Evolutionary conservation across 2,888 invertebrate genomes (phyloP).

Genomic region (Agrotis puta): DNA sequence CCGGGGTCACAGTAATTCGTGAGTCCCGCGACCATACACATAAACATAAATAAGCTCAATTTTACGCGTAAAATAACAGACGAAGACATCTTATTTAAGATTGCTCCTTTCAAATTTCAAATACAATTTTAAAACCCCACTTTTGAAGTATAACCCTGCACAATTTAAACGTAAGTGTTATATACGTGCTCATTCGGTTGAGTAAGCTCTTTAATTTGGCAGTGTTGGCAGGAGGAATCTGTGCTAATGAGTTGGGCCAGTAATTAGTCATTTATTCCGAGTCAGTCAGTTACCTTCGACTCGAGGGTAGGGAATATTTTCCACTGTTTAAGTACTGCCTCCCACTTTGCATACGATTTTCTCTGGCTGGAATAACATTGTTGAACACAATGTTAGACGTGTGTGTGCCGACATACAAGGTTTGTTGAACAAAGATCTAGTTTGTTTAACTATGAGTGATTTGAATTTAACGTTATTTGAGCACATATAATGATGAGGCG

Average conservation of each 20-base stretch:
- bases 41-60: constrained; percentile 1
- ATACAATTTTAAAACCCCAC: constrained; percentile 54
- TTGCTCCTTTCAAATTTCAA: constrained; percentile 46
- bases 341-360: constrained; percentile 59
- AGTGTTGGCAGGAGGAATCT: constrained; percentile 59
- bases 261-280: constrained; percentile 71
- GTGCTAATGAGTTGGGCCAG: constrained; percentile 68
- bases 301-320: constrained; percentile 58
- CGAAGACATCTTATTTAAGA: constrained; percentile 36
- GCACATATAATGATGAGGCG: constrained; percentile 2
- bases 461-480: constrained; percentile 47
- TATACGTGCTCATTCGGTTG: constrained; percentile 45
- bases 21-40: no score
- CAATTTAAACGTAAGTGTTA: constrained; percentile 48
- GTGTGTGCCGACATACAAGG: constrained; percentile 7
- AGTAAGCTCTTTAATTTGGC: constrained; percentile 62
- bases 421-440: constrained; percentile 25
- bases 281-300: constrained; percentile 66
- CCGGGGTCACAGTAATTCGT: no score
- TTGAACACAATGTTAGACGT: constrained; percentile 42
- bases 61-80: constrained; percentile 23
- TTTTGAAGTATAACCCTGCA: constrained; percentile 55
- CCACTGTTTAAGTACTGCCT: constrained; percentile 61
- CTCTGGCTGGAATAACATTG: constrained; percentile 53
- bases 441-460: constrained; percentile 39